These are phyloP conservation scores for Hypomecis punctinalis DNA, from an alignment of 2,888 invertebrate genomes.

Conservation along the genomic window DNA sequence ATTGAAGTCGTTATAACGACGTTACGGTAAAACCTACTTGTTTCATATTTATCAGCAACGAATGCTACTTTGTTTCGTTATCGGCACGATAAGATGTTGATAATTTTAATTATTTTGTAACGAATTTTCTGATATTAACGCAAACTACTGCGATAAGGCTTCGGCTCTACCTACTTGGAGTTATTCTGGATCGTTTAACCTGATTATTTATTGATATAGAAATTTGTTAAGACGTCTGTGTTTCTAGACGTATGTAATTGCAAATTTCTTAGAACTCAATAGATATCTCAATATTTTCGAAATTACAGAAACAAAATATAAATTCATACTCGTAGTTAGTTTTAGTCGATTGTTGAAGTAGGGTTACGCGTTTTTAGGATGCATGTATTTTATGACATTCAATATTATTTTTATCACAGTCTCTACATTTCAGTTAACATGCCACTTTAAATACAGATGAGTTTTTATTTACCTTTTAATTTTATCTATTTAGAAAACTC, in stretches of 20 bases:
- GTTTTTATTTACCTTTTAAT: no score
- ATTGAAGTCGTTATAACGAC: conserved; percentile 19
- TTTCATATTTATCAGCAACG: conserved; percentile 12
- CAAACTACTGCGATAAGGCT: conserved; percentile 22
- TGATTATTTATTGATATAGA: not conserved
- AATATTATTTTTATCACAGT: no score
- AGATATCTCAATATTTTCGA: not conserved
- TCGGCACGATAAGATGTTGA: conserved; percentile 24
- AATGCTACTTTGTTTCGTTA: conserved; percentile 18
- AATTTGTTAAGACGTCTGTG: not conserved
- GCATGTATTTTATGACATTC: no score
- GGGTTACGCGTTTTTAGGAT: no score
- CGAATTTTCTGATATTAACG: conserved; percentile 19
- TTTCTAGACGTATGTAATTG: not conserved
- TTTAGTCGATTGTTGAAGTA: no score
- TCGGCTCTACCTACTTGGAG: conserved; percentile 2
- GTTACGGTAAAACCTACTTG: conserved; percentile 4
- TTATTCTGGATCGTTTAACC: conserved; percentile 4
- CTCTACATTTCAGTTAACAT: no score
- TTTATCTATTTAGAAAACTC: no score
- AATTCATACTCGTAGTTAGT: no score
- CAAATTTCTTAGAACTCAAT: not conserved
- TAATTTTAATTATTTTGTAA: conserved; percentile 19
- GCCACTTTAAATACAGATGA: no score
- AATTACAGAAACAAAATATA: no score